phyloP scores from a whole-genome alignment of 1,140 invertebrate species.

The Macrocentrus cingulum region DNA sequence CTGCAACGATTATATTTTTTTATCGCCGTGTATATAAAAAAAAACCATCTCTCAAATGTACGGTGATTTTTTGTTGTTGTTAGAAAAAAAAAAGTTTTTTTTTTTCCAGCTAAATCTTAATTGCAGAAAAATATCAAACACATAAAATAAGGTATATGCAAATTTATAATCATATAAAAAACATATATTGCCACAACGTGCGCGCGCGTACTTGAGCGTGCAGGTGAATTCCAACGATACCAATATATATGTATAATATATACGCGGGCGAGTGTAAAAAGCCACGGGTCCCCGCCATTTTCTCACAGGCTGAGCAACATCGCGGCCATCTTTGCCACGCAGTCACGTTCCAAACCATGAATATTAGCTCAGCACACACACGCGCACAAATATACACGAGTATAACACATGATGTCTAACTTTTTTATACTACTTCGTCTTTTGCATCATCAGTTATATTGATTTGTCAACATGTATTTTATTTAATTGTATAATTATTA shows the following conservation, averaged over 20 bases:
- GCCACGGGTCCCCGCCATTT: constrained; percentile 23
- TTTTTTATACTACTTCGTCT: not conserved
- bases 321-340: constrained; percentile 32
- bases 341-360: constrained; percentile 17
- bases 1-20: too few relatives aligned
- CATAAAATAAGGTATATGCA: not conserved
- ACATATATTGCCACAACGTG: not conserved
- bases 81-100: too few relatives aligned
- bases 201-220: constrained; percentile 1
- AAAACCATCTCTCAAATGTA: too few relatives aligned
- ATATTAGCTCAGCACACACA: not conserved
- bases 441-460: not conserved
- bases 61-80: too few relatives aligned
- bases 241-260: constrained; percentile 9
- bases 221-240: constrained; percentile 20
- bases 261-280: not conserved
- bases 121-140: not conserved
- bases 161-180: not conserved
- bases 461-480: too few relatives aligned
- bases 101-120: not conserved
- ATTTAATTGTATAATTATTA: too few relatives aligned
- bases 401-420: not conserved
- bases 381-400: not conserved
- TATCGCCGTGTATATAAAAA: too few relatives aligned
- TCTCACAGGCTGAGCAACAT: constrained; percentile 10